Conservation (phyloP, 2,113 vertebrate species). For the Periophthalmus modestus region DNA sequence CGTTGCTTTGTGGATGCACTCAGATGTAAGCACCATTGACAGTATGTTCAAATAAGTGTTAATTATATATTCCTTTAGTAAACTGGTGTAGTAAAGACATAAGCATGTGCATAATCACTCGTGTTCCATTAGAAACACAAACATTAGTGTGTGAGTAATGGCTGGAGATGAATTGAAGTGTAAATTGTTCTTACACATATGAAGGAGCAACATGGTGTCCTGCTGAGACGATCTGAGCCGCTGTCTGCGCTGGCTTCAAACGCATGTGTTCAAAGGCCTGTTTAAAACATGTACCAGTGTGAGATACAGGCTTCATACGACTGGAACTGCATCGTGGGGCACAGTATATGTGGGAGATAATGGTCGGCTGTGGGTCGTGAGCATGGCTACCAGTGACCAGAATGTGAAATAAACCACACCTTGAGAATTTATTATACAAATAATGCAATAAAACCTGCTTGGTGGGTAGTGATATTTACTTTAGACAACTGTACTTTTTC, state of each 20-base stretch:
- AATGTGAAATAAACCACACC: too few species aligned
- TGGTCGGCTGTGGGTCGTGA: not conserved
- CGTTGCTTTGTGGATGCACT: not conserved
- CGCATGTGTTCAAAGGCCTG: not conserved
- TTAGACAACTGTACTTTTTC: too few species aligned
- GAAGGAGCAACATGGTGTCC: not conserved
- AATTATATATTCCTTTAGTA: not conserved
- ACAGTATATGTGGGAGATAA: not conserved
- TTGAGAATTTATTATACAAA: too few species aligned
- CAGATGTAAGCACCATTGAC: not conserved
- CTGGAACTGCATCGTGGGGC: too few species aligned
- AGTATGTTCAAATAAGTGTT: not conserved
- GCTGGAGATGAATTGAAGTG: not conserved
- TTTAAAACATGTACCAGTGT: not conserved
- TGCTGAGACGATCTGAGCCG: conserved; percentile 1
- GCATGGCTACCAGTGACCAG: too few species aligned
- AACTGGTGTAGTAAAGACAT: not conserved
- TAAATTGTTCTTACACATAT: conserved; percentile 7
- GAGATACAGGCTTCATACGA: not conserved
- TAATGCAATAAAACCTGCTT: too few species aligned
- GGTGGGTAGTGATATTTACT: too few species aligned
- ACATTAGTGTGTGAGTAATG: not conserved
- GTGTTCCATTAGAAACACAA: not conserved
- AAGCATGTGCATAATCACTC: not conserved
- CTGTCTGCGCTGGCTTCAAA: conserved; percentile 5